These are phyloP conservation scores for Malurus elegans DNA, from an alignment of 2,113 vertebrate genomes.

Conservation along the genomic window DNA sequence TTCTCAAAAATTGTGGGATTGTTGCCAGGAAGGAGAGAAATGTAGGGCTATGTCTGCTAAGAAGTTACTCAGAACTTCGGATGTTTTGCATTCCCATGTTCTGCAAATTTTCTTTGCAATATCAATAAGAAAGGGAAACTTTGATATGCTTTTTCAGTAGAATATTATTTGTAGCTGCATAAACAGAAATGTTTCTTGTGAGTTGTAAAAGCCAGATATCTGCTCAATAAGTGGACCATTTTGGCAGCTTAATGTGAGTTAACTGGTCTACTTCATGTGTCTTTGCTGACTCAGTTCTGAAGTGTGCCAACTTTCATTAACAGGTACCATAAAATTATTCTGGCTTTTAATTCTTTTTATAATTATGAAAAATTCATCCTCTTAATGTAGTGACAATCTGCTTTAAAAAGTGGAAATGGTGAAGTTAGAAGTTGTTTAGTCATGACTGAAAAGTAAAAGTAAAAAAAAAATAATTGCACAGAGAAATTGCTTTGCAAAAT, in stretches of 20 bases:
- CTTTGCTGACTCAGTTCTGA: constrained; percentile 2
- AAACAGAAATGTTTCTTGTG: not conserved
- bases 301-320: not conserved
- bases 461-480: not conserved
- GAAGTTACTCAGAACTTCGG: not conserved
- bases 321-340: not conserved
- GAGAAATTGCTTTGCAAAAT: constrained; percentile 31
- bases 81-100: not conserved
- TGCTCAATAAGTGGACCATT: not conserved
- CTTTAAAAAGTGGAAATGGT: not conserved
- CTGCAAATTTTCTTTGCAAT: not conserved
- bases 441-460: not conserved
- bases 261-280: not conserved
- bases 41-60: not conserved
- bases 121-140: not conserved
- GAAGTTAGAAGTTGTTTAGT: constrained; percentile 12
- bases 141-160: not conserved
- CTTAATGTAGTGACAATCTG: not conserved
- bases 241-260: not conserved
- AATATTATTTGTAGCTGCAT: constrained; percentile 26
- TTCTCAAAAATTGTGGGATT: not conserved
- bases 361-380: not conserved
- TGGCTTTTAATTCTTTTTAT: not conserved
- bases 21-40: not conserved
- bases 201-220: not conserved